Conservation (phyloP, 2,888 invertebrate genomes). For the Mythimna vitellina region DNA sequence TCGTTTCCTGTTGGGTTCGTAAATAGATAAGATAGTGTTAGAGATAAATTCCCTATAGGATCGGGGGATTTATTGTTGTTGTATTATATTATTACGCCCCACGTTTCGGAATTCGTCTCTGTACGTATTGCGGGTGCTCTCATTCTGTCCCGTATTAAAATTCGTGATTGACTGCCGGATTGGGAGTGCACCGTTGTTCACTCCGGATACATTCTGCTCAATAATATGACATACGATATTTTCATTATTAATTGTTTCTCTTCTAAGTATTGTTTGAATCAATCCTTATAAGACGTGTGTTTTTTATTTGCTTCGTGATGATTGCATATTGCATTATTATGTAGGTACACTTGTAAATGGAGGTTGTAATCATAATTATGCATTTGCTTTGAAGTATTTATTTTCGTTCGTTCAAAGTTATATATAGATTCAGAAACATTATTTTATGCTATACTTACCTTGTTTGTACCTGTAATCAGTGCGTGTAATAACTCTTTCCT, state of each 20-base stretch:
- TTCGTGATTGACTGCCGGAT: slow-evolving; percentile 58
- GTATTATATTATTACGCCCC: slow-evolving; percentile 16
- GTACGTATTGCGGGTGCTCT: slow-evolving; percentile 37
- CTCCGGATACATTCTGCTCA: slow-evolving; percentile 26
- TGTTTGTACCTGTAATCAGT: slow-evolving; percentile 20
- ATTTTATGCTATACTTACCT: slow-evolving; percentile 25
- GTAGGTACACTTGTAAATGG: slow-evolving; percentile 24
- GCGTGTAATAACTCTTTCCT: slow-evolving; percentile 32
- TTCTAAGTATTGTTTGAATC: slow-evolving; percentile 26
- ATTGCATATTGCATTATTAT: slow-evolving; percentile 35
- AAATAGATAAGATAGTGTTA: slow-evolving; percentile 46
- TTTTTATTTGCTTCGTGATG: slow-evolving; percentile 36
- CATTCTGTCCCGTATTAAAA: slow-evolving; percentile 58
- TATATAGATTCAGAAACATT: slow-evolving; percentile 25
- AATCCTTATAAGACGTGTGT: slow-evolving; percentile 22
- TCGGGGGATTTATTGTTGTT: slow-evolving; percentile 11
- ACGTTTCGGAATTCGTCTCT: slow-evolving; percentile 30
- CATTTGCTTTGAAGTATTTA: slow-evolving; percentile 27
- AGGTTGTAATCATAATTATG: slow-evolving; percentile 24
- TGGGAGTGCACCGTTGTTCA: slow-evolving; percentile 54
- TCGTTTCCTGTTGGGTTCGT: slow-evolving; percentile 51
- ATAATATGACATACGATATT: slow-evolving; percentile 28
- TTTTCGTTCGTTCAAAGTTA: slow-evolving; percentile 14
- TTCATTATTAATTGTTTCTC: slow-evolving; percentile 14
- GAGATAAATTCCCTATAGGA: slow-evolving; percentile 26